Conservation (phyloP, 92 coral and sea anemone genomes). For the Zoanthus sansibaricus region DNA sequence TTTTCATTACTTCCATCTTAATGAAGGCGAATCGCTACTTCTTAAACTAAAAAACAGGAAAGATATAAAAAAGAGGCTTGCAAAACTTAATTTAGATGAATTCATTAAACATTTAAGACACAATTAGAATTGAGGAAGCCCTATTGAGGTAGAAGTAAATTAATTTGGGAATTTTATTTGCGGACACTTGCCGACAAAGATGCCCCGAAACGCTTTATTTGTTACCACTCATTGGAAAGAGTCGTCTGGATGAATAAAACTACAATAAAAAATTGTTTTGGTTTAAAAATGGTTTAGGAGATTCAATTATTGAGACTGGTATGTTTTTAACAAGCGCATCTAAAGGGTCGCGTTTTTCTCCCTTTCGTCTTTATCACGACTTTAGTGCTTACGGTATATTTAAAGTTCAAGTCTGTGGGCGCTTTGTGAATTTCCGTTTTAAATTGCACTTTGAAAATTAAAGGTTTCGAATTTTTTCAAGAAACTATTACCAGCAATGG, state of each 20-base stretch:
- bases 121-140: conserved; percentile 47
- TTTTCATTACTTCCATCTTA: conserved; percentile 18
- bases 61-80: conserved; percentile 31
- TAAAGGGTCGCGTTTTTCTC: background rate
- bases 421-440: background rate
- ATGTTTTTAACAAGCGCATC: background rate
- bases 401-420: background rate
- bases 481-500: background rate
- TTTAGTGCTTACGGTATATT: background rate
- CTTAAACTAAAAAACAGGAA: conserved; percentile 3
- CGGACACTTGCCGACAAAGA: conserved; percentile 43
- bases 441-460: background rate
- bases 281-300: background rate
- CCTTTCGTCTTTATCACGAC: background rate
- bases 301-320: background rate
- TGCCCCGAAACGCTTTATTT: conserved; percentile 2
- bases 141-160: conserved; percentile 45
- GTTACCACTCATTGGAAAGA: background rate
- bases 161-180: conserved; percentile 48
- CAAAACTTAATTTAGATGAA: conserved; percentile 43
- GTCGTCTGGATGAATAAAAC: background rate
- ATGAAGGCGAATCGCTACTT: background rate
- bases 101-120: conserved; percentile 51
- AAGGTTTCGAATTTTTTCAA: background rate
- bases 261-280: background rate